phyloP scores from a whole-genome alignment of 2,888 invertebrate species.

The Orchesella flavescens region DNA sequence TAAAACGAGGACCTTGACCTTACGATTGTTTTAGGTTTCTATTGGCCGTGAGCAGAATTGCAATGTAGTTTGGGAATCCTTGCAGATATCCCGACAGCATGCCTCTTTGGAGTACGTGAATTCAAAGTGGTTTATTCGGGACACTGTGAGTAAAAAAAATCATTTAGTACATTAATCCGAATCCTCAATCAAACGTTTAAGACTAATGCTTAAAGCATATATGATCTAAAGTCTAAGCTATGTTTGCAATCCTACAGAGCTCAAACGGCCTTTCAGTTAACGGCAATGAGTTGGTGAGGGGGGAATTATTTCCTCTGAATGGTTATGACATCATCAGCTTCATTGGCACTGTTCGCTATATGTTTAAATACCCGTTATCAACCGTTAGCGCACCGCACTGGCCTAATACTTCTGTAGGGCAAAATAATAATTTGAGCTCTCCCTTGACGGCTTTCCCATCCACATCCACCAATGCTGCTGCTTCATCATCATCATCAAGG shows the following conservation, averaged over 20 bases:
- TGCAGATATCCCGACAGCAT: conserved; percentile 69
- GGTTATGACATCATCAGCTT: conserved; percentile 65
- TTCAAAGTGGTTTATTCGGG: conserved; percentile 62
- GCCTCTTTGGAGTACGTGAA: conserved; percentile 58
- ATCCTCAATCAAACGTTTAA: too few species aligned
- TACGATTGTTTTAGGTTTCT: conserved; percentile 40
- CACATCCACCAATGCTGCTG: too few species aligned
- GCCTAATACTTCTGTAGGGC: not conserved
- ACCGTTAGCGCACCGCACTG: not conserved
- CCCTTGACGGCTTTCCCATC: conserved; percentile 28
- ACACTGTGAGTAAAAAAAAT: conserved; percentile 54
- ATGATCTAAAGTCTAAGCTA: not conserved
- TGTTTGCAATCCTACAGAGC: conserved; percentile 59
- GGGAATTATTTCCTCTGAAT: conserved; percentile 48
- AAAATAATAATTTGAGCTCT: conserved; percentile 7
- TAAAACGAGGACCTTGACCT: not conserved
- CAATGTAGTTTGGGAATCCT: conserved; percentile 62
- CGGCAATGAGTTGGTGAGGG: conserved; percentile 48
- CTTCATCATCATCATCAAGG: not conserved
- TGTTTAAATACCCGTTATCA: conserved; percentile 47
- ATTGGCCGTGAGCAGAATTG: conserved; percentile 66
- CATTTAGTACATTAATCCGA: too few species aligned
- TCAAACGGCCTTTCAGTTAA: conserved; percentile 69
- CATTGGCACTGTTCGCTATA: conserved; percentile 65
- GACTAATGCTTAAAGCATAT: too few species aligned